Evolutionary conservation across 1,140 invertebrate genomes (phyloP).

Genomic region (Pomacea maculata): DNA sequence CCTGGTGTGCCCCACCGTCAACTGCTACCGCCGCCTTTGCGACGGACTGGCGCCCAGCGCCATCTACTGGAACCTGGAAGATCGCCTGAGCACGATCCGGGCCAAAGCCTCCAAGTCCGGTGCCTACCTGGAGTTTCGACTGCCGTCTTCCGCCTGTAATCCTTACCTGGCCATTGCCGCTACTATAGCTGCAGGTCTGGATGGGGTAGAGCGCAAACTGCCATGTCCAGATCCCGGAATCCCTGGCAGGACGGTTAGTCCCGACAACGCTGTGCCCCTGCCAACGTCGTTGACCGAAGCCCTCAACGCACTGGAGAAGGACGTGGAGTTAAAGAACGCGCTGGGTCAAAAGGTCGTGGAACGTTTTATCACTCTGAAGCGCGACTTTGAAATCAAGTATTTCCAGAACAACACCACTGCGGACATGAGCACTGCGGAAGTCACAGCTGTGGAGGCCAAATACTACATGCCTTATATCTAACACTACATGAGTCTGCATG

Average conservation of each 20-base stretch:
- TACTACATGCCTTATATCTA: conserved; percentile 21
- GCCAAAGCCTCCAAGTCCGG: conserved; percentile 19
- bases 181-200: conserved; percentile 42
- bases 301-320: conserved; percentile 28
- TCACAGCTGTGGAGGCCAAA: conserved; percentile 6
- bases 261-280: conserved; percentile 5
- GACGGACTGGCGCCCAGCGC: conserved; percentile 24
- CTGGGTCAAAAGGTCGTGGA: conserved; percentile 30
- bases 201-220: conserved; percentile 39
- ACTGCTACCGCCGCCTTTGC: conserved; percentile 38
- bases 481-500: background rate
- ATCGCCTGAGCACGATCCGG: conserved; percentile 20
- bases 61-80: conserved; percentile 34
- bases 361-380: conserved; percentile 35
- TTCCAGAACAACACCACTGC: conserved; percentile 12
- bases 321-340: conserved; percentile 31
- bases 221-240: conserved; percentile 7
- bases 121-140: conserved; percentile 40
- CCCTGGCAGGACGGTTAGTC: background rate
- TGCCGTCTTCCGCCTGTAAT: conserved; percentile 36
- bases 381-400: conserved; percentile 27
- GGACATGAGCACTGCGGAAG: conserved; percentile 13
- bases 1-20: conserved; percentile 38
- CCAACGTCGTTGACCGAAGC: conserved; percentile 34
- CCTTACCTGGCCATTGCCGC: conserved; percentile 41